These are phyloP conservation scores for Labeo calbasu DNA, from an alignment of 2,797 vertebrate genomes.

Conservation along the genomic window DNA sequence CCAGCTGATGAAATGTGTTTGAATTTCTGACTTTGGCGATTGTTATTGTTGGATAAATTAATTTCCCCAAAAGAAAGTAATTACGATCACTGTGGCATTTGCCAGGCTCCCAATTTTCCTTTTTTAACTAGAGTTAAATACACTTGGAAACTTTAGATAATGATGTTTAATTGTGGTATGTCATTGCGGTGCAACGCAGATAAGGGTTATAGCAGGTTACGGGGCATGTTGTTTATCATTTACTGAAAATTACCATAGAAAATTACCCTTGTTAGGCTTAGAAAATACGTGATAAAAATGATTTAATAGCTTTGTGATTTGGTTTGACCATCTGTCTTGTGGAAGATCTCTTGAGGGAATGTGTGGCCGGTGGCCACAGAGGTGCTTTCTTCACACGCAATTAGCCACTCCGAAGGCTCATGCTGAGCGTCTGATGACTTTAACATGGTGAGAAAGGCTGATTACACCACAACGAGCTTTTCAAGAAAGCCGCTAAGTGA, in stretches of 20 bases:
- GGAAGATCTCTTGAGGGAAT: constrained; percentile 24
- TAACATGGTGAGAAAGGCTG: constrained; percentile 39
- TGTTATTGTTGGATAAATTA: constrained; percentile 49
- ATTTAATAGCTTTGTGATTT: constrained; percentile 24
- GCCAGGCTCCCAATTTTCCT: constrained; percentile 22
- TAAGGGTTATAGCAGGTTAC: background rate
- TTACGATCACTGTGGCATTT: constrained; percentile 32
- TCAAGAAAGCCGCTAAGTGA: constrained; percentile 39
- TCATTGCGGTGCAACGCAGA: constrained; percentile 46
- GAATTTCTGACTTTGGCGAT: constrained; percentile 14
- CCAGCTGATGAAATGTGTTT: constrained; percentile 62
- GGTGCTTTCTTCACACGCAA: constrained; percentile 62
- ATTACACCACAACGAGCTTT: constrained; percentile 23
- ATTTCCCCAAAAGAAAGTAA: constrained; percentile 37
- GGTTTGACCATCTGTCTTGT: constrained; percentile 23
- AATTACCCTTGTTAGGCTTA: constrained; percentile 19
- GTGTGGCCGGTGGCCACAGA: constrained; percentile 40
- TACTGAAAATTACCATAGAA: background rate
- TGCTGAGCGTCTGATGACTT: constrained; percentile 48
- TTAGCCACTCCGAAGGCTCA: constrained; percentile 54
- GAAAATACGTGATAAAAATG: constrained; percentile 22
- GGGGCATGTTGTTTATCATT: constrained; percentile 27
- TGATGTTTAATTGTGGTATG: constrained; percentile 4
- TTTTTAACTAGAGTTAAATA: constrained; percentile 21
- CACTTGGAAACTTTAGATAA: constrained; percentile 48